These are phyloP conservation scores for Aradophagus sp. DNA, from an alignment of 1,140 invertebrate genomes.

Conservation along the genomic window DNA sequence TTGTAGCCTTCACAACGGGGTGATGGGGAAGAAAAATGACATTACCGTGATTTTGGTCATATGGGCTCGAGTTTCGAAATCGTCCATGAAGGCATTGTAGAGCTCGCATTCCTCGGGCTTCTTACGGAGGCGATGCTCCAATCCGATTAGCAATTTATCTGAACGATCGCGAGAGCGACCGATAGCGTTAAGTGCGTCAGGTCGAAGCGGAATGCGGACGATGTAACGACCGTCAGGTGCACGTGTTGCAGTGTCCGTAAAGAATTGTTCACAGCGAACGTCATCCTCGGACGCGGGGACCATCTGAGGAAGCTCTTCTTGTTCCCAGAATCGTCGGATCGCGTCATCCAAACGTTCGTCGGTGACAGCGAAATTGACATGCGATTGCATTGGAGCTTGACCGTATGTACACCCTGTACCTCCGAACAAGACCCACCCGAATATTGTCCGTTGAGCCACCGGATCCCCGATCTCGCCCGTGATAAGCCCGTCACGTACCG, in stretches of 20 bases:
- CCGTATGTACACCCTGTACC: not conserved
- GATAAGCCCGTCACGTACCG: not conserved
- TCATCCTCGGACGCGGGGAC: not conserved
- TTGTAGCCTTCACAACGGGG: not conserved
- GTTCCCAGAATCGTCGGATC: constrained; percentile 2
- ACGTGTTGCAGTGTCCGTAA: not conserved
- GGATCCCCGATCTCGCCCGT: not conserved
- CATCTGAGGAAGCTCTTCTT: not conserved
- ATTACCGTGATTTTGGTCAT: not conserved
- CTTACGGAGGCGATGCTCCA: not conserved
- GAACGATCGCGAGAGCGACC: constrained; percentile 1
- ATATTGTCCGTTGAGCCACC: not conserved
- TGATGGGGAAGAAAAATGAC: constrained; percentile 3
- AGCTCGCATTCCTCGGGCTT: not conserved
- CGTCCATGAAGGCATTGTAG: constrained; percentile 4
- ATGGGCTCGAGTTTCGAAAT: constrained; percentile 1
- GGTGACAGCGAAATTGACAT: not conserved
- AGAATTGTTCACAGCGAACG: not conserved
- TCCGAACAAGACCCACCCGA: constrained; percentile 1
- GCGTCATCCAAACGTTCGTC: not conserved
- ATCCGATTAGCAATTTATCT: not conserved
- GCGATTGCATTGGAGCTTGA: not conserved
- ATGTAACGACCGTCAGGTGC: constrained; percentile 2
- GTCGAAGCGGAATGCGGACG: constrained; percentile 6
- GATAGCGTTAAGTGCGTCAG: not conserved